phyloP scores from a whole-genome alignment of 2,113 vertebrate genomes.

The Coptodon rendalli region DNA sequence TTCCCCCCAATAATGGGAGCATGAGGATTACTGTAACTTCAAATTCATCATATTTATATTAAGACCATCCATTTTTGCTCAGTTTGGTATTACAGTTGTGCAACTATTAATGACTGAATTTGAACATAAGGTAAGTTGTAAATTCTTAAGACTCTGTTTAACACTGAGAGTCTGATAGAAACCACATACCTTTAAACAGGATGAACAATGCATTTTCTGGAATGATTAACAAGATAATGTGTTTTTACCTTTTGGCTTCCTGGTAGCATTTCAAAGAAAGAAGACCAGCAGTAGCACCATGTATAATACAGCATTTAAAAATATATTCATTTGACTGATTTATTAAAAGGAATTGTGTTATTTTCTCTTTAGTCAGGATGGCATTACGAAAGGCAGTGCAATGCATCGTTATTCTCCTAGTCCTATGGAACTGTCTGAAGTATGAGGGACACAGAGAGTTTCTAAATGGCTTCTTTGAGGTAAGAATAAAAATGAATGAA shows the following conservation, averaged over 20 bases:
- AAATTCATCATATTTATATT: too few relatives aligned
- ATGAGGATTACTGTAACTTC: background rate
- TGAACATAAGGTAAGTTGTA: background rate
- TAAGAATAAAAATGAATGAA: background rate
- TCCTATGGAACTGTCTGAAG: background rate
- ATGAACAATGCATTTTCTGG: background rate
- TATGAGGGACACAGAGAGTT: background rate
- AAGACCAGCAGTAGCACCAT: background rate
- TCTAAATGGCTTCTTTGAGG: background rate
- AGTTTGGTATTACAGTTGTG: background rate
- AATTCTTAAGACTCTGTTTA: background rate
- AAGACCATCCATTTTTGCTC: background rate
- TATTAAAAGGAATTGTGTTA: background rate
- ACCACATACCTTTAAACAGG: background rate
- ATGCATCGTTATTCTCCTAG: background rate
- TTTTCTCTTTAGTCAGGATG: background rate
- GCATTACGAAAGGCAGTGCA: background rate
- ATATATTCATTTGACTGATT: background rate
- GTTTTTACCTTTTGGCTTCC: background rate
- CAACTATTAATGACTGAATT: background rate
- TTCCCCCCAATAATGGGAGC: too few relatives aligned
- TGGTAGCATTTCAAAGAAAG: background rate
- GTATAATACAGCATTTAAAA: background rate
- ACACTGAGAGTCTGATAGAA: background rate
- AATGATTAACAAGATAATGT: background rate